phyloP scores from a whole-genome alignment of 2,888 invertebrate species.

The Lasioglossum figueresi region DNA sequence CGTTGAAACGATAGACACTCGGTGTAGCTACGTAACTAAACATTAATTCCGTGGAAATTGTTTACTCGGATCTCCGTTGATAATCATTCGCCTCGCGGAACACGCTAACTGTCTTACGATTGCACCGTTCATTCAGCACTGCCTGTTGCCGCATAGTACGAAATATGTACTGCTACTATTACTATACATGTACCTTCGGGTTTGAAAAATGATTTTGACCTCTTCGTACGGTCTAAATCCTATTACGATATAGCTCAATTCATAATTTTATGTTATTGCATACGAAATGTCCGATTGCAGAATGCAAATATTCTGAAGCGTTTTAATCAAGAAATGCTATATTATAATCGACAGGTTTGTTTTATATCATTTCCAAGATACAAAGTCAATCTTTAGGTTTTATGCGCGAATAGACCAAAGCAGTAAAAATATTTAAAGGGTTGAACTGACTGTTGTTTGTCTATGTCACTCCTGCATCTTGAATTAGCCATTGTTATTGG shows the following conservation, averaged over 20 bases:
- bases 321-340: too few relatives aligned
- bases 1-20: slow-evolving; percentile 49
- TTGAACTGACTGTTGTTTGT: not conserved
- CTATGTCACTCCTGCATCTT: not conserved
- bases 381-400: too few relatives aligned
- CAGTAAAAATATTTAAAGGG: not conserved
- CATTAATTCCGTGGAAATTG: slow-evolving; percentile 16
- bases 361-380: too few relatives aligned
- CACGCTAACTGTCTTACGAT: not conserved
- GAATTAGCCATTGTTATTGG: not conserved
- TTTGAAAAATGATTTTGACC: not conserved
- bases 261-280: too few relatives aligned
- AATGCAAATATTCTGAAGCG: too few relatives aligned
- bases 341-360: too few relatives aligned
- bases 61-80: slow-evolving; percentile 6
- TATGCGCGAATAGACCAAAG: too few relatives aligned
- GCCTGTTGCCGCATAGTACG: not conserved
- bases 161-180: too few relatives aligned
- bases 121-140: not conserved
- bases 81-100: not conserved
- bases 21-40: slow-evolving; percentile 19
- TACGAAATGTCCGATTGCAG: too few relatives aligned
- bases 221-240: not conserved
- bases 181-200: not conserved
- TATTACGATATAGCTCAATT: not conserved